Evolutionary conservation across 2,888 invertebrate species (phyloP).

Genomic region (Drosophila nigritarsus): DNA sequence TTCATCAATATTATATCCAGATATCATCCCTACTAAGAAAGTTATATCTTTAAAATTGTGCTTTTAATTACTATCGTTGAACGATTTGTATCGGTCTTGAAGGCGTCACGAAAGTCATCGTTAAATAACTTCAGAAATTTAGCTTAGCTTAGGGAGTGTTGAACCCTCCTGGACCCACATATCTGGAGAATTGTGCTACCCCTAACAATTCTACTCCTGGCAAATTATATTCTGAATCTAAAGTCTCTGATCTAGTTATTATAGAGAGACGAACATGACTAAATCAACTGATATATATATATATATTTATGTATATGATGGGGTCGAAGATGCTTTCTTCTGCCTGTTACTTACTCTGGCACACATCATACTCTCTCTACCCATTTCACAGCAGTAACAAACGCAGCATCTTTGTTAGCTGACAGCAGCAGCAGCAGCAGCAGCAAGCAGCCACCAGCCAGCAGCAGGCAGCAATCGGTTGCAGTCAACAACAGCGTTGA

Average conservation of each 20-base stretch:
- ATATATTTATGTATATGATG: not conserved
- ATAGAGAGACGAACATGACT: not conserved
- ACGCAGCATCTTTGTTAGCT: slow-evolving; percentile 41
- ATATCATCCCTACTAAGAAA: not conserved
- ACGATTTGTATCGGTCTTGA: not conserved
- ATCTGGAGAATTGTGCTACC: not conserved
- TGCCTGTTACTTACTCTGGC: not conserved
- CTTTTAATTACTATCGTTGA: not conserved
- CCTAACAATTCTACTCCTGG: not conserved
- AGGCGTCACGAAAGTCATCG: not conserved
- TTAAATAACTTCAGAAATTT: not conserved
- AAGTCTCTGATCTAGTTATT: not conserved
- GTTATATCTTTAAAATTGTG: not conserved
- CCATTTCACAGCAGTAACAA: not conserved
- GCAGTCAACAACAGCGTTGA: slow-evolving; percentile 1
- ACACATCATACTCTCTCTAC: not conserved
- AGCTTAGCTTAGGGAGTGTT: not conserved
- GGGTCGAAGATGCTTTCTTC: not conserved
- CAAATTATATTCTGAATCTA: not conserved
- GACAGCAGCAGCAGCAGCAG: slow-evolving; percentile 33
- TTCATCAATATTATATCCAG: not conserved
- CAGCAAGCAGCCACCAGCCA: slow-evolving; percentile 13
- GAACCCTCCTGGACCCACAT: too few species aligned
- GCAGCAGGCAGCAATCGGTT: slow-evolving; percentile 16
- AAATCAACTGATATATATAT: not conserved